These are phyloP conservation scores for Galerucella pusilla DNA, from an alignment of 2,888 invertebrate genomes.

Conservation along the genomic window DNA sequence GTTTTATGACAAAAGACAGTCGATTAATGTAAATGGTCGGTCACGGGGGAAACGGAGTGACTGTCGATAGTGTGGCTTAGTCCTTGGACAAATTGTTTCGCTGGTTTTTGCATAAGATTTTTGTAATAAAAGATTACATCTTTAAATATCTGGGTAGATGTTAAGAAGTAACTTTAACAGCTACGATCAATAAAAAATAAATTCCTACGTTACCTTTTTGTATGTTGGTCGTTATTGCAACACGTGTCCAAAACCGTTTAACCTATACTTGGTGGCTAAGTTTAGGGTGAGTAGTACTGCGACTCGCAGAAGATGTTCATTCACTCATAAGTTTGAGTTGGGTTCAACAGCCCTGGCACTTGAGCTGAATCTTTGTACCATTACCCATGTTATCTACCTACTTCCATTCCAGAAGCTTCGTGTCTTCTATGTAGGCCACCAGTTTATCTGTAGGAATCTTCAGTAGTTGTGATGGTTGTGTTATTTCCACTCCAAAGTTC, in stretches of 20 bases:
- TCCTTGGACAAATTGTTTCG: slow-evolving; percentile 28
- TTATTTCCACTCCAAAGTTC: too few relatives aligned
- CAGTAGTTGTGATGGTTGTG: too few relatives aligned
- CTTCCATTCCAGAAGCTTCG: too few relatives aligned
- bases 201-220: background rate
- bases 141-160: slow-evolving; percentile 16
- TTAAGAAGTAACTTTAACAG: slow-evolving; percentile 10
- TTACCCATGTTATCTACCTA: too few relatives aligned
- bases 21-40: slow-evolving; percentile 27
- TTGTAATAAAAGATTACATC: slow-evolving; percentile 28
- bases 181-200: background rate
- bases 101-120: slow-evolving; percentile 29
- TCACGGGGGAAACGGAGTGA: slow-evolving; percentile 20
- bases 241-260: background rate
- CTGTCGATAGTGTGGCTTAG: slow-evolving; percentile 19
- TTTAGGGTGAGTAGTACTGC: too few relatives aligned
- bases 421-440: too few relatives aligned
- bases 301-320: too few relatives aligned
- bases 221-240: background rate
- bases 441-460: too few relatives aligned
- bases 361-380: too few relatives aligned
- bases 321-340: too few relatives aligned
- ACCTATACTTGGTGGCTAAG: too few relatives aligned
- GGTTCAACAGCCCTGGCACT: too few relatives aligned
- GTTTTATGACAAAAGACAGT: slow-evolving; percentile 31